Evolutionary conservation across 2,113 vertebrate species (phyloP).

Genomic region (Dasyprocta punctata): DNA sequence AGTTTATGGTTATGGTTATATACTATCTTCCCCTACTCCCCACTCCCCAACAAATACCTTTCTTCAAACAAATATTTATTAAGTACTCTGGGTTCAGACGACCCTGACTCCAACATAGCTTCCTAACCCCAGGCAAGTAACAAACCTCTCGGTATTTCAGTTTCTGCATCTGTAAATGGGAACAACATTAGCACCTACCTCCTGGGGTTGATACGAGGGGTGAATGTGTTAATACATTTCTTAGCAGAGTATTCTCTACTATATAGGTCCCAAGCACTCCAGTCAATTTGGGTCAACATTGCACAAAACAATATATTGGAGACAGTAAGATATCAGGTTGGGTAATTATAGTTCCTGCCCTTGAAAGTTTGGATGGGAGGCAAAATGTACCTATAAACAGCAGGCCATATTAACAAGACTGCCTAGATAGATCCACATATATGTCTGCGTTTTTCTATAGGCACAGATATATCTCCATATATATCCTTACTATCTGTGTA

Average conservation of each 20-base stretch:
- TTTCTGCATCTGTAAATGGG: conserved; percentile 40
- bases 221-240: background rate
- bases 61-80: background rate
- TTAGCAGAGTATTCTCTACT: background rate
- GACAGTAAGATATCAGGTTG: background rate
- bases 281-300: background rate
- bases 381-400: background rate
- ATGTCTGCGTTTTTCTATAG: background rate
- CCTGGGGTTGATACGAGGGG: background rate
- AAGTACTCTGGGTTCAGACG: background rate
- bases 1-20: background rate
- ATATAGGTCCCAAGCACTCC: background rate
- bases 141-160: conserved; percentile 38
- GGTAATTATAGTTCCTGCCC: background rate
- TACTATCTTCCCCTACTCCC: background rate
- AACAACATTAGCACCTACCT: conserved; percentile 27
- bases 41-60: conserved; percentile 4
- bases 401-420: background rate
- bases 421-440: background rate
- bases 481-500: background rate
- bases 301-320: background rate
- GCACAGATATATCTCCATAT: too few species aligned
- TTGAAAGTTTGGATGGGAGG: background rate
- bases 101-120: conserved; percentile 11
- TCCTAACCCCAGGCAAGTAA: conserved; percentile 15